phyloP scores from a whole-genome alignment of 2,113 vertebrate species.

The Bagarius yarrelli region DNA sequence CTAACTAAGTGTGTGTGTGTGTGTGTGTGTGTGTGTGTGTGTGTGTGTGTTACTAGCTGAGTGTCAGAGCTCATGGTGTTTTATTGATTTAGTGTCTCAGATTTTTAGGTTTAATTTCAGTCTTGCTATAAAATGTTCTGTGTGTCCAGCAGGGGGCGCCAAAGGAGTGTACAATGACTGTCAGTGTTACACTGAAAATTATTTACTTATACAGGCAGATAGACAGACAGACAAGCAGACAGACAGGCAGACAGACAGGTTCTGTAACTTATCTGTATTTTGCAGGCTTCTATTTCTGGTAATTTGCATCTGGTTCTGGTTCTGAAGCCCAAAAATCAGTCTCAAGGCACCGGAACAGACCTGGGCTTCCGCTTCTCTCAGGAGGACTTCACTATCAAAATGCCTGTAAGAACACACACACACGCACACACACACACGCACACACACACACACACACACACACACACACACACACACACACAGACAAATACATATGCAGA shows the following conservation, averaged over 20 bases:
- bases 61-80: background rate
- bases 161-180: background rate
- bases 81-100: conserved; percentile 36
- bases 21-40: conserved; percentile 24
- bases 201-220: background rate
- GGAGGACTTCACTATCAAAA: conserved; percentile 91
- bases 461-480: background rate
- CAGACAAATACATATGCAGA: background rate
- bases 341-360: conserved; percentile 85
- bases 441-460: background rate
- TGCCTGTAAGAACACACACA: conserved; percentile 77
- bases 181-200: background rate
- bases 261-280: background rate
- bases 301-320: conserved; percentile 92
- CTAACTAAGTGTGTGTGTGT: background rate
- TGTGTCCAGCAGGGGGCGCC: background rate
- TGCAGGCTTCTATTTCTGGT: conserved; percentile 89
- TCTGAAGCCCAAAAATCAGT: conserved; percentile 81
- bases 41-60: conserved; percentile 13
- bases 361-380: conserved; percentile 95
- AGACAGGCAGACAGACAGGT: background rate
- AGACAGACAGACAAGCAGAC: background rate
- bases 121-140: background rate
- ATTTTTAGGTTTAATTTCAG: too few species aligned
- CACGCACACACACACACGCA: background rate